Base-by-base conservation (phyloP, 2,888 invertebrate species). In the Tachina fera region DNA sequence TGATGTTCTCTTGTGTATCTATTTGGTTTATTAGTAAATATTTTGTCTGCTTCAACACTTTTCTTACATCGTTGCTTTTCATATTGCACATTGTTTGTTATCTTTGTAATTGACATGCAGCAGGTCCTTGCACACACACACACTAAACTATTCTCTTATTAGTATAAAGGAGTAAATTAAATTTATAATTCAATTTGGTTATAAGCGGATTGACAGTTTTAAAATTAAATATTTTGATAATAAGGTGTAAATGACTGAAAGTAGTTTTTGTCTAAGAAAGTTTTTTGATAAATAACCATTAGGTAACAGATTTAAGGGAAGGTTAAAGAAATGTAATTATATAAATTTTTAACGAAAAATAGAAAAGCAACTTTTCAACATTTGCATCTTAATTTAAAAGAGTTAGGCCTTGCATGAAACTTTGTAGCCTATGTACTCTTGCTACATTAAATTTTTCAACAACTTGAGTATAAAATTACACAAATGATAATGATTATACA, bases 41-140 rank as follows among this genome's bases (percentile, higher is more conserved):
- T 61, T 49, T 16, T 43, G 41, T 72, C 47, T 63, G 39, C 63
- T 56, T 71, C 47, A 79, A 65, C 79, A 65, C 79, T 79, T 72
- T 58, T 65, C 65, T 19, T 22, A 79, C 43, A 71, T 39, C 65
- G 39, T 72, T 77, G 47, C 22, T 11, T 39, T 49, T 10, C 51
- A 49, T 41, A 65, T 63, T 58, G 13, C 41, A 49, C 39, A 58
- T 58, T 80, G 14, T 67, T 65, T 3, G 31, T 31, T 31, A 6
- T 65, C 47, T 22, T 9, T 39, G 49, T 72, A 41, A 79, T 58
- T 72, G 72, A 72, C 45, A 11, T 56, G 41, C n/a, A 9, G 19
- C 43, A 43, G 10, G 11, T 61, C 19, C 16, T 61, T 43, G 61
- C 43, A 10, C 4, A 47, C 8, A 19, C 13, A n/a, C 45, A 14